Percentiles rank a stretch among this genome's conserved stretches.
Evolutionary conservation across 1,140 invertebrate genomes (phyloP).

Genomic region (Apis mellifera): Amel_HAv3.1 CM009931.2:2405001-2405500

Average conservation of each 20-base stretch:
- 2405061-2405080: conserved; percentile 66
- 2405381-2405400: too few species aligned
- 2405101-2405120: conserved; percentile 73
- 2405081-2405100: conserved; percentile 45
- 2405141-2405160: conserved; percentile 56
- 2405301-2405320: neutral
- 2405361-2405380: too few species aligned
- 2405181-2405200: conserved; percentile 64
- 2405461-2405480: too few species aligned
- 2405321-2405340: too few species aligned
- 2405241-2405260: conserved; percentile 52
- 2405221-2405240: conserved; percentile 48
- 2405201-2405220: conserved; percentile 40
- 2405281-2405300: neutral
- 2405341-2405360: too few species aligned
- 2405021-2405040: conserved; percentile 77
- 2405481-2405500: too few species aligned
- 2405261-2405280: neutral
- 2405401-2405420: too few species aligned
- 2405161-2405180: conserved; percentile 65
- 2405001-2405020: conserved; percentile 62
- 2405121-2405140: conserved; percentile 64
- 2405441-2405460: too few species aligned
- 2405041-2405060: conserved; percentile 77
- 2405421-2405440: too few species aligned